These are phyloP conservation scores for Corythoichthys haematopterus DNA, from an alignment of 2,113 vertebrate genomes.

Conservation along the genomic window DNA sequence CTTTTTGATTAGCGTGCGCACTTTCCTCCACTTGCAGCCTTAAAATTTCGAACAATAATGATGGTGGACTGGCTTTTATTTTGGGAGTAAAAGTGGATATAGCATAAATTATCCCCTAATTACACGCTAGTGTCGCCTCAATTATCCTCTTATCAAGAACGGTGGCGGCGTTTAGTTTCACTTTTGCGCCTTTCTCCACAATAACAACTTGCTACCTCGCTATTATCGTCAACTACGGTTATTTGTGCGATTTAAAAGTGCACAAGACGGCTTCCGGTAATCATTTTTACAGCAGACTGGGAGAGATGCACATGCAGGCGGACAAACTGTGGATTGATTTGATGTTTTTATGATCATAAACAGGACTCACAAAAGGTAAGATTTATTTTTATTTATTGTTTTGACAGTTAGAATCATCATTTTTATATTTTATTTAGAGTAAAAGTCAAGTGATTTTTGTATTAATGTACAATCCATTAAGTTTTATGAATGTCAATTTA, in stretches of 20 bases:
- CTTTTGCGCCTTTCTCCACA: conserved; percentile 95
- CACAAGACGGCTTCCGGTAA: conserved; percentile 88
- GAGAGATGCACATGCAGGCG: conserved; percentile 59
- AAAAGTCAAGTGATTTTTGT: too few relatives aligned
- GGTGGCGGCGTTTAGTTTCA: conserved; percentile 99
- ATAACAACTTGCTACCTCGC: conserved; percentile 99
- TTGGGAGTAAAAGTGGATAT: conserved; percentile 99
- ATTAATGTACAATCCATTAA: too few relatives aligned
- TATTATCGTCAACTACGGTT: conserved; percentile 97
- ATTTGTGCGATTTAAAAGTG: conserved; percentile 97
- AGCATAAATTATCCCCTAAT: conserved; percentile 99
- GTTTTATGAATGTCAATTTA: too few relatives aligned
- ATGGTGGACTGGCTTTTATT: conserved; percentile 99
- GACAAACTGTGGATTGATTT: conserved; percentile 35
- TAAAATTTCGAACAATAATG: conserved; percentile 99
- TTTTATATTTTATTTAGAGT: too few relatives aligned
- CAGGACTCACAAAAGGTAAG: too few relatives aligned
- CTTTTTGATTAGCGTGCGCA: conserved; percentile 97
- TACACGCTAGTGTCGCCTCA: conserved; percentile 99
- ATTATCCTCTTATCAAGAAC: conserved; percentile 99
- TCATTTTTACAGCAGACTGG: conserved; percentile 85
- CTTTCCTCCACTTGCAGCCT: conserved; percentile 97
- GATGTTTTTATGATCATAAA: neutral
- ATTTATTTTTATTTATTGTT: neutral
- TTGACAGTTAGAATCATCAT: too few relatives aligned